Evolutionary conservation across 1,140 invertebrate species (phyloP).

Genomic region (Drosophila eugracilis): DNA sequence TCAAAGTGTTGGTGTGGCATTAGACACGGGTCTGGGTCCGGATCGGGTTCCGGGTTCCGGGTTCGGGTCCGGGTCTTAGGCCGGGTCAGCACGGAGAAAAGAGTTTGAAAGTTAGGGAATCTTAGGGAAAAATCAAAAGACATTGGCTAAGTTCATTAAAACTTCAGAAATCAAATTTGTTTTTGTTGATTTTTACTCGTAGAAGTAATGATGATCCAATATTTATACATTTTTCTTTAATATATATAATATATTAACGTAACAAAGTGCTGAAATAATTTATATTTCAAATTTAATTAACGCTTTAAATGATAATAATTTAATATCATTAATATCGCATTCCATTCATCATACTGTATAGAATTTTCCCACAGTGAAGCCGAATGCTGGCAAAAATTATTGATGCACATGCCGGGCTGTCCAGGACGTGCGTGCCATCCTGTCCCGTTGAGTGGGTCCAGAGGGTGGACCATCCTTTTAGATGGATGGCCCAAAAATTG

Average conservation of each 20-base stretch:
- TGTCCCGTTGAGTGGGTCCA: conserved; percentile 33
- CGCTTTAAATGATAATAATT: too few relatives aligned
- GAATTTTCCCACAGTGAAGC: conserved; percentile 10
- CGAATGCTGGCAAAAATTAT: conserved; percentile 54
- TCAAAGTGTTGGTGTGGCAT: conserved; percentile 48
- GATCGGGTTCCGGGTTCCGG: neutral
- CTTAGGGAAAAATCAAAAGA: neutral
- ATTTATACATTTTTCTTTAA: too few relatives aligned
- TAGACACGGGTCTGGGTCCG: conserved; percentile 19
- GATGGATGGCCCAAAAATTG: conserved; percentile 43
- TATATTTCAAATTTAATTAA: neutral
- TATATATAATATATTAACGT: neutral
- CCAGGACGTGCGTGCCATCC: conserved; percentile 47
- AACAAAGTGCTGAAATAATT: too few relatives aligned
- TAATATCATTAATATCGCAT: neutral
- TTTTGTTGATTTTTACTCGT: neutral
- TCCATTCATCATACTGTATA: neutral
- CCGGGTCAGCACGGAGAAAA: conserved; percentile 1
- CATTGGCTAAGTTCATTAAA: neutral
- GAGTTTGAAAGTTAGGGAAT: too few relatives aligned
- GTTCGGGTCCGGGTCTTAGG: neutral
- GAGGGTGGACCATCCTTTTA: conserved; percentile 7
- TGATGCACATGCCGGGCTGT: conserved; percentile 57
- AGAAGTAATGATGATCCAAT: too few relatives aligned
- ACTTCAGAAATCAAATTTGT: neutral